Base-by-base conservation (phyloP, 37 sponge, comb jelly and placozoan genomes). In the Haliclona indistincta region DNA sequence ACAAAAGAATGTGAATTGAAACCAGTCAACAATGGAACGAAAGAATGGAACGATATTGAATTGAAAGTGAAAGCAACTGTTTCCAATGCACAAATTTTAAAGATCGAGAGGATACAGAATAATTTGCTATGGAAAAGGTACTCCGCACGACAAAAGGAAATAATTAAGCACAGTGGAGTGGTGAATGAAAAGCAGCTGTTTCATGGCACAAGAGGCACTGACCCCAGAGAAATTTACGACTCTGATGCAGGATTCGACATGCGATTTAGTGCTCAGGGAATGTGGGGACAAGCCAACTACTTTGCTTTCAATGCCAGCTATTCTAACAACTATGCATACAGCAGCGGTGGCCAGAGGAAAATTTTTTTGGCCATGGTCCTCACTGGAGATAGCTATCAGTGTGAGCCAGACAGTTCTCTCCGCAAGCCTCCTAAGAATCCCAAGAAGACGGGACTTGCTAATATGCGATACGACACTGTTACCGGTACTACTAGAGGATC, bases 251-350 rank as follows among this genome's bases (percentile, higher is more conserved):
- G 82, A 0, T 87, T 87, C 84, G 90, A 89, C 52, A 74, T 83
- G 80, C 75, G 85, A 7, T 83, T 80, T 38, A 62, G 73, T 40
- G 28, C 38, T 15, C 28, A 23, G 7, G 90, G 90, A 15, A 75
- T 79, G 71, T 89, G 90, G 90, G 90, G 90, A 1, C 52, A 26
- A 35, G 90, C 71, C 28, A 84, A 78, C 58, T 89, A 89, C 81
- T 89, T 89, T 80, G 90, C 90, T 32, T 62, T 67, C 5, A 51
- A 84, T 51, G 90, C 90, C 3, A 84, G 70, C 38, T 89, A 89
- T 49, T 89, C 90, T 2, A 37, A 71, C 60, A 33, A 26, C 4
- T 89, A 89, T 58, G 70, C 85, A 19, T 40, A 86, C 56, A 67
- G 3, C 17, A 25, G 43, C 35, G 6, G 22, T 28, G 75, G 80